phyloP scores from a whole-genome alignment of 2,888 invertebrate species.

The Perizoma flavofasciatum region DNA sequence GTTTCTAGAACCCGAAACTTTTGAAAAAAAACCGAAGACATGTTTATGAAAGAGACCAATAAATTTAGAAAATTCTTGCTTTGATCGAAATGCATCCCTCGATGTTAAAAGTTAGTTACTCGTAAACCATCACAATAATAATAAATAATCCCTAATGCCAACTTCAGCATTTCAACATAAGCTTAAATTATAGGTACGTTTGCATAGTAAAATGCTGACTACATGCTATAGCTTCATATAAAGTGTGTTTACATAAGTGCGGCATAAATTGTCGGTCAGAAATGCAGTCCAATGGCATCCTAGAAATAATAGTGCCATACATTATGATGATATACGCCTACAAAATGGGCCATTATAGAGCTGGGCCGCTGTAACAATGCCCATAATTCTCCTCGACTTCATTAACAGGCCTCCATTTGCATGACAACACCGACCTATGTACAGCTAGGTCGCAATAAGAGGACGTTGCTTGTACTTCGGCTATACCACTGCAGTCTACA shows the following conservation, averaged over 20 bases:
- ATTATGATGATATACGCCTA: slow-evolving; percentile 79
- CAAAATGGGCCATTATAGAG: slow-evolving; percentile 78
- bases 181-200: not conserved
- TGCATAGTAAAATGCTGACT: slow-evolving; percentile 23
- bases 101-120: too few relatives aligned
- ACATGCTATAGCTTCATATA: slow-evolving; percentile 26
- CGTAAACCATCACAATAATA: not conserved
- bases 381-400: slow-evolving; percentile 82
- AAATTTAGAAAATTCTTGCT: too few relatives aligned
- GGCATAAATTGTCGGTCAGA: slow-evolving; percentile 56
- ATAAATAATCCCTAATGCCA: slow-evolving; percentile 5
- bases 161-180: slow-evolving; percentile 7
- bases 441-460: slow-evolving; percentile 65
- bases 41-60: too few relatives aligned
- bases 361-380: slow-evolving; percentile 78
- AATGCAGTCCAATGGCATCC: slow-evolving; percentile 65
- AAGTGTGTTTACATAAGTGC: slow-evolving; percentile 46
- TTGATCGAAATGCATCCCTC: too few relatives aligned
- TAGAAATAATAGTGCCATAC: slow-evolving; percentile 74
- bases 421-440: slow-evolving; percentile 72
- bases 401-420: slow-evolving; percentile 83
- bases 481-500: slow-evolving; percentile 45
- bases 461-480: slow-evolving; percentile 57
- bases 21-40: too few relatives aligned
- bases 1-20: too few relatives aligned